Evolutionary conservation across 2,888 invertebrate species (phyloP).

Genomic region (Gibbula magus): DNA sequence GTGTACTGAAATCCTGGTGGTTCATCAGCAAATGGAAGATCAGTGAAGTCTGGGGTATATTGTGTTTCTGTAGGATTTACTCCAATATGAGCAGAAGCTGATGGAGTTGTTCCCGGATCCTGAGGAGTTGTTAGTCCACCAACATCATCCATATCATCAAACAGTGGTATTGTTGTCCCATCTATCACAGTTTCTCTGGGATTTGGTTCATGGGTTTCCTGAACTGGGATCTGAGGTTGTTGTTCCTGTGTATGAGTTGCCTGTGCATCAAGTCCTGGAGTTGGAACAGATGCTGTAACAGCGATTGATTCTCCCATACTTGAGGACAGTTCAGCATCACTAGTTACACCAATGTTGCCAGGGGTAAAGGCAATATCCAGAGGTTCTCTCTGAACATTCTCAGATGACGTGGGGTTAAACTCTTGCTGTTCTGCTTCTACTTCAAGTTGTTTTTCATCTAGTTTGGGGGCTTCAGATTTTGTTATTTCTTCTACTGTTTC

Average conservation of each 20-base stretch:
- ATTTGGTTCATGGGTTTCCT: neutral
- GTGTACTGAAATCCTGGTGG: neutral
- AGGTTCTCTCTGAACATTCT: neutral
- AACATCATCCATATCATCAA: slow-evolving; percentile 17
- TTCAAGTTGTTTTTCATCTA: neutral
- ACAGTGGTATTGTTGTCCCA: slow-evolving; percentile 25
- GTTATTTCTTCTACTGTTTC: neutral
- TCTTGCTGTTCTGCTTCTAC: neutral
- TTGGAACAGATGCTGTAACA: neutral
- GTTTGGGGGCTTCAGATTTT: neutral
- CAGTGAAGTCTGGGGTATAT: neutral
- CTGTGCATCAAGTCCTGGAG: neutral
- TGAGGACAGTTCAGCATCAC: neutral
- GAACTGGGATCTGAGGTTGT: neutral
- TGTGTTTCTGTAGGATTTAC: neutral
- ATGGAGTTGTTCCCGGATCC: neutral
- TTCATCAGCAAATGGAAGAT: neutral
- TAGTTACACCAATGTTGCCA: neutral
- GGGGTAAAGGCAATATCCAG: neutral
- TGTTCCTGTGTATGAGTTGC: neutral
- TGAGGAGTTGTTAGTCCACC: neutral
- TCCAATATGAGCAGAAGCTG: neutral
- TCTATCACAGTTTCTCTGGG: slow-evolving; percentile 19
- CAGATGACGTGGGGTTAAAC: neutral
- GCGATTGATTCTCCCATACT: neutral